A percentile compares a stretch with the other conserved stretches of the same genome.
Evolutionary conservation across 2,888 invertebrate species (phyloP).

Genomic region (Aquatica leii): DNA sequence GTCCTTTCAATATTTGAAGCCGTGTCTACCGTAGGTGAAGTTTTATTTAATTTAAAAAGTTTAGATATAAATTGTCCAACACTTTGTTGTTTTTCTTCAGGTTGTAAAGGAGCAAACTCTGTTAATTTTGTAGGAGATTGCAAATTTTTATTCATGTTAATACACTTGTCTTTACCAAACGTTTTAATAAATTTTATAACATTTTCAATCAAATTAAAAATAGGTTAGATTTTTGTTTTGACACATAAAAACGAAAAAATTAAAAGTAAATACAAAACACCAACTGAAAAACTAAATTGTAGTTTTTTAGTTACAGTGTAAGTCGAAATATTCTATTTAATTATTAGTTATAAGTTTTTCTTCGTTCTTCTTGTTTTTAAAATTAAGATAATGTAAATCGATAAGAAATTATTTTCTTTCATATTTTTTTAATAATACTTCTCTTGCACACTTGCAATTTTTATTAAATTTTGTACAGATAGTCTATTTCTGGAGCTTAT

Average conservation of each 20-base stretch:
- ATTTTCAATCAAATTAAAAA: background rate
- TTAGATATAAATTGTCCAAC: slow-evolving; percentile 78
- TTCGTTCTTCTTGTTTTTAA: no score
- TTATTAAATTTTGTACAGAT: no score
- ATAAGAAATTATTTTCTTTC: no score
- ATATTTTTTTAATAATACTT: no score
- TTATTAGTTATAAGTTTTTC: no score
- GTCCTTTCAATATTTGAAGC: slow-evolving; percentile 46
- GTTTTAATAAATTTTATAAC: background rate
- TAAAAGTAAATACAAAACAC: no score
- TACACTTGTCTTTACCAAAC: background rate
- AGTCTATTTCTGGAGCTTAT: no score
- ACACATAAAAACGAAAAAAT: background rate
- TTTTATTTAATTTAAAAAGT: slow-evolving; percentile 74
- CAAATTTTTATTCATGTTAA: slow-evolving; percentile 66
- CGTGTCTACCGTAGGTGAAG: slow-evolving; percentile 60
- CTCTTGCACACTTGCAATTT: no score
- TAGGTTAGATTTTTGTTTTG: background rate
- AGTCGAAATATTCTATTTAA: no score
- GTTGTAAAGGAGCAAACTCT: slow-evolving; percentile 80
- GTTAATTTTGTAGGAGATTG: slow-evolving; percentile 75
- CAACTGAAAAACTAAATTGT: no score
- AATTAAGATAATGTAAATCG: no score
- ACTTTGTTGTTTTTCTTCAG: slow-evolving; percentile 77
- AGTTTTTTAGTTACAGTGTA: no score